Percentiles rank a stretch among this genome's conserved stretches.
Conservation (phyloP, 1,140 invertebrate genomes). For the Megalonaias nervosa region DNA sequence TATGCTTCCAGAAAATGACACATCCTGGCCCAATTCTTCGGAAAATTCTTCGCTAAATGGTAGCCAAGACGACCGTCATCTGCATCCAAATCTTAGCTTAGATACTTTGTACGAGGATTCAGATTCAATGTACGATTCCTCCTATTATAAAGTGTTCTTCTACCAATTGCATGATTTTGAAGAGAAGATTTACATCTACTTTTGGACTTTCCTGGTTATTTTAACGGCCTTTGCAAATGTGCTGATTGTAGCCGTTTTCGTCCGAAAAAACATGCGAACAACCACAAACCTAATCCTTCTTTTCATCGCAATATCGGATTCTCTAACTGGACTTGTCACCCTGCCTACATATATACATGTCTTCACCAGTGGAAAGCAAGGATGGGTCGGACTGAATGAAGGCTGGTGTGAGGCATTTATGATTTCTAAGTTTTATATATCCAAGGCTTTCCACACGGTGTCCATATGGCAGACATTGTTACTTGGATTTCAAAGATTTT, state of each 20-base stretch:
- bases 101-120: no score
- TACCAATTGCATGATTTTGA: conserved; percentile 22
- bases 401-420: conserved; percentile 22
- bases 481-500: conserved; percentile 27
- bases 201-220: conserved; percentile 18
- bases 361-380: neutral
- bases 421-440: conserved; percentile 15
- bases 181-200: conserved; percentile 9
- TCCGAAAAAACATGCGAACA: conserved; percentile 15
- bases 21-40: no score
- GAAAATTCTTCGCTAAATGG: no score
- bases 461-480: conserved; percentile 34
- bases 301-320: conserved; percentile 21
- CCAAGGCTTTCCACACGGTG: conserved; percentile 25
- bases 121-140: no score
- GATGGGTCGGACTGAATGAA: conserved; percentile 3
- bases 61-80: no score
- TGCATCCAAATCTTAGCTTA: no score
- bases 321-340: conserved; percentile 26
- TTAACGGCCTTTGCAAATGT: conserved; percentile 23
- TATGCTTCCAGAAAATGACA: no score
- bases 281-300: conserved; percentile 23
- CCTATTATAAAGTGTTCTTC: no score
- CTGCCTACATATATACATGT: conserved; percentile 11
- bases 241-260: conserved; percentile 13